phyloP scores from a whole-genome alignment of 2,797 vertebrate genomes.

The Allobates femoralis region DNA sequence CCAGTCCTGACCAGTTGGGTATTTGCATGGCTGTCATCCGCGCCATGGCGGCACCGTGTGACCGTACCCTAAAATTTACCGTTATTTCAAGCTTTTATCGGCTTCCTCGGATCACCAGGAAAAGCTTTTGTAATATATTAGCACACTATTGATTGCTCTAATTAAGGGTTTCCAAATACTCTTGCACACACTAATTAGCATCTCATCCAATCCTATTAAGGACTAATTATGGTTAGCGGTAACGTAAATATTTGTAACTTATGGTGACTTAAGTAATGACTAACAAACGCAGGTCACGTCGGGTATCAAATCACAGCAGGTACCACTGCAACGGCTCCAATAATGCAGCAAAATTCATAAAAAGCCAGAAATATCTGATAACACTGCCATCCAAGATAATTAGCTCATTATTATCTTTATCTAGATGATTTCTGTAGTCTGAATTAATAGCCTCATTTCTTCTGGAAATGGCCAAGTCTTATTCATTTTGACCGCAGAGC shows the following conservation, averaged over 20 bases:
- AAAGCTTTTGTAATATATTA: slow-evolving; percentile 21
- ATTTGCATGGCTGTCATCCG: no score
- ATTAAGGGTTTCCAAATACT: slow-evolving; percentile 14
- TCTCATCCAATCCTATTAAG: slow-evolving; percentile 6
- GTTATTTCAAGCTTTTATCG: neutral
- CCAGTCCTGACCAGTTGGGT: no score
- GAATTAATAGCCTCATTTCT: neutral
- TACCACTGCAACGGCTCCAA: neutral
- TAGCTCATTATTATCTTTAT: neutral
- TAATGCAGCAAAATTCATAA: neutral
- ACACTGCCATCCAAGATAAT: neutral
- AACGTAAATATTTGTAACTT: slow-evolving; percentile 22
- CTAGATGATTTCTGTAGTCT: neutral
- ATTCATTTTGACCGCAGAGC: neutral
- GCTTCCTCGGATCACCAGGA: neutral
- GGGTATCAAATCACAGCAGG: neutral
- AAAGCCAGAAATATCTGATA: neutral
- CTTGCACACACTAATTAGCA: slow-evolving; percentile 9
- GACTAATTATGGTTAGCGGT: neutral
- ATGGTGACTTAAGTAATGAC: neutral
- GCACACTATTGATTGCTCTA: slow-evolving; percentile 15
- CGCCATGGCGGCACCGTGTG: no score
- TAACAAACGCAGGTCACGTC: neutral
- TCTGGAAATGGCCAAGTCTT: neutral
- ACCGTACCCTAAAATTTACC: neutral